Base-by-base conservation (phyloP, 2,113 vertebrate genomes). In the Aplodontia rufa region DNA sequence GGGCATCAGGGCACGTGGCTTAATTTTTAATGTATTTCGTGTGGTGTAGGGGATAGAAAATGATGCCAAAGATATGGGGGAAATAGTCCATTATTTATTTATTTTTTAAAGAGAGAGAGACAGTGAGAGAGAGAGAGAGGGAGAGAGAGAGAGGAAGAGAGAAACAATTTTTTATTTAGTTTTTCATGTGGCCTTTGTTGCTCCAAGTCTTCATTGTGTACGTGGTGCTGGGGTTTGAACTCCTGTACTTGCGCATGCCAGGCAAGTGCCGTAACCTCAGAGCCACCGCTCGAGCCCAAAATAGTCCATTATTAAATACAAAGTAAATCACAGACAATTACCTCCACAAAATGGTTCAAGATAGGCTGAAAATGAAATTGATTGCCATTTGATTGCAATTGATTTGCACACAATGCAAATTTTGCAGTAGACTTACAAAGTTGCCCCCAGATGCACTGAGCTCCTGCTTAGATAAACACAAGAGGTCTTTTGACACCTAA, bases 311-410 rank as follows among this genome's bases (percentile, higher is more conserved):
- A 76, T 81, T 76, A 90, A 96, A 81, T 20, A 30, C 64, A 86
- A 94, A 64, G 45, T 68, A 78, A 80, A 90, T 86, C 35, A 96
- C 40, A 86, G 42, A 11, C 40, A 92, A 32, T 80, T 92, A 40
- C 14, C 85, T 32, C 30, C 32, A 84, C 24, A 60, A 84, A 91
- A 72, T 81, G 84, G 24, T 90, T 94, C 84, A 79, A 72, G 68
- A 85, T 55, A 68, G 74, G 90, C 16, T 90, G 68, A 94, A 88
- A 30, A 79, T 69, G 72, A 84, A 83, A 95, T 93, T 82, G 45
- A 89, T 76, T 47, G 32, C 68, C 76, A 79, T 92, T 96, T 94
- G n/a, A 93, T 90, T 72, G 71, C 11, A 62, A 78, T 22, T 78
- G 53, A 97, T 88, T 88, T 75, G 32, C 3, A 85, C 45, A 53